Conservation (phyloP, 2,888 invertebrate genomes). For the Archaeoteleia sp. region DNA sequence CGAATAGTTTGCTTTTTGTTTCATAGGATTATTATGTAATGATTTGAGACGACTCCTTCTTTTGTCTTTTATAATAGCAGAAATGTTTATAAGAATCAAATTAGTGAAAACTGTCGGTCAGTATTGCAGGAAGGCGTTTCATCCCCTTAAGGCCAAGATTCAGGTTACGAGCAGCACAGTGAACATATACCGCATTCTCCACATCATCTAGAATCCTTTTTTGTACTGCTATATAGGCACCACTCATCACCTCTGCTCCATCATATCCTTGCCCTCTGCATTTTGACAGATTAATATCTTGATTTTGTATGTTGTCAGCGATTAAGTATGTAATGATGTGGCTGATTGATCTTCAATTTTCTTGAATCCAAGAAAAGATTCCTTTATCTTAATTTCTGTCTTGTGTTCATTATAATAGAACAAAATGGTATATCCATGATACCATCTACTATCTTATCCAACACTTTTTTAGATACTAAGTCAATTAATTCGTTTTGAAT, state of each 20-base stretch:
- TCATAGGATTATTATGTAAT: too few species aligned
- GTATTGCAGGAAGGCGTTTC: too few species aligned
- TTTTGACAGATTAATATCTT: constrained; percentile 50
- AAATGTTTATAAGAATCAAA: too few species aligned
- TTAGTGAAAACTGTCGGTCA: too few species aligned
- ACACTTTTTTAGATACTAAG: constrained; percentile 12
- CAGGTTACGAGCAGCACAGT: constrained; percentile 48
- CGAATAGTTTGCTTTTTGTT: too few species aligned
- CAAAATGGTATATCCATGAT: constrained; percentile 23
- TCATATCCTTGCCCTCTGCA: constrained; percentile 49
- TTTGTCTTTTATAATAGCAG: too few species aligned
- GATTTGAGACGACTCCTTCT: too few species aligned
- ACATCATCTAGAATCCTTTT: constrained; percentile 31
- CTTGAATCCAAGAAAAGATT: constrained; percentile 29
- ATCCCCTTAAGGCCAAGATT: too few species aligned
- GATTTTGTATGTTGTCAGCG: too few species aligned
- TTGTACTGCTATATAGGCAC: constrained; percentile 38
- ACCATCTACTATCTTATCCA: constrained; percentile 26
- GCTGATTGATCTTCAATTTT: constrained; percentile 24
- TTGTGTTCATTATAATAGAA: constrained; percentile 28
- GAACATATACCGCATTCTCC: constrained; percentile 40
- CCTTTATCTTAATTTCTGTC: constrained; percentile 31
- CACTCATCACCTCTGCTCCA: constrained; percentile 48
- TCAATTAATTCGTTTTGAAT: constrained; percentile 50
- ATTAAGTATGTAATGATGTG: too few species aligned